phyloP scores from a whole-genome alignment of 2,797 vertebrate species.

The Apogon hyalosoma region DNA sequence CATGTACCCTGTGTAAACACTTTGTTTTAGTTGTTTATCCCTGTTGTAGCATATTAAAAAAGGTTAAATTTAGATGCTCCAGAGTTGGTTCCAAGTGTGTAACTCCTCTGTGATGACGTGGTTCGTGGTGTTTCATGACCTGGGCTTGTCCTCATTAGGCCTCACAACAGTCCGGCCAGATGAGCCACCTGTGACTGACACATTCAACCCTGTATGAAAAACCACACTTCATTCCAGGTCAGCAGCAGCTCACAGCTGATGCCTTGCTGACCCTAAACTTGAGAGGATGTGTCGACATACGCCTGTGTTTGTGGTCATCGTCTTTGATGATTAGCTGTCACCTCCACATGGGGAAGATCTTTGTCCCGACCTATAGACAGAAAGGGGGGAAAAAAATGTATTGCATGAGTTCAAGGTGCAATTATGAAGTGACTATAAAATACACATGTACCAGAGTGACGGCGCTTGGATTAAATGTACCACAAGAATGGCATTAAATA shows the following conservation, averaged over 20 bases:
- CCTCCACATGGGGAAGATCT: conserved; percentile 82
- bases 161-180: not conserved
- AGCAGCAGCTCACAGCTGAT: conserved; percentile 23
- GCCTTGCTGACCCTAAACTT: conserved; percentile 6
- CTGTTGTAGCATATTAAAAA: too few species aligned
- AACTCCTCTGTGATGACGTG: not conserved
- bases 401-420: not conserved
- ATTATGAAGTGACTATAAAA: not conserved
- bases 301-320: conserved; percentile 10
- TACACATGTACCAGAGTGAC: not conserved
- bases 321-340: conserved; percentile 49
- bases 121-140: not conserved
- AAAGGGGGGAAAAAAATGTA: conserved; percentile 1
- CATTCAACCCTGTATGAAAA: not conserved
- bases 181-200: not conserved
- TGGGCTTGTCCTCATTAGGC: not conserved
- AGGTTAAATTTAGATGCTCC: not conserved
- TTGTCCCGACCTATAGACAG: conserved; percentile 60
- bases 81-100: not conserved
- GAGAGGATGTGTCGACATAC: not conserved
- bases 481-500: not conserved
- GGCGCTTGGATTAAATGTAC: conserved; percentile 4
- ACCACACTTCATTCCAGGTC: conserved; percentile 1
- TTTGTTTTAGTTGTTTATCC: not conserved
- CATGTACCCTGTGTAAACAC: conserved; percentile 1